Base-by-base conservation (phyloP, 2,113 vertebrate species). In the Symphodus melops region DNA sequence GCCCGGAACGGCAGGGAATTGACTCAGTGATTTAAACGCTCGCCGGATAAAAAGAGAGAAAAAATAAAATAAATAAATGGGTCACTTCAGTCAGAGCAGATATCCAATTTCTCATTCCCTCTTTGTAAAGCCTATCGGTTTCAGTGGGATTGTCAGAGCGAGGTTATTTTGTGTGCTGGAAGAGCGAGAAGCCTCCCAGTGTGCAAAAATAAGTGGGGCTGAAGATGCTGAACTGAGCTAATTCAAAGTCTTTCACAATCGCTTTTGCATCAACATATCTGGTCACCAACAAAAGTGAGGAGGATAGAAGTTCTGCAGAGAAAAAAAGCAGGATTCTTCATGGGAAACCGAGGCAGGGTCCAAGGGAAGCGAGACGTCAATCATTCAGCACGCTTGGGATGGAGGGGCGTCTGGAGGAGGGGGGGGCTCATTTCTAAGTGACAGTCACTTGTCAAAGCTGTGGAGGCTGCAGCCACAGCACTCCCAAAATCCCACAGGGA, bases 381-480 rank as follows among this genome's bases (percentile, higher is more conserved):
- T 89, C 75, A 81, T 16, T 2, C 52, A 42, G 42, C 12, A 13
- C 83, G 80, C 39, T 4, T 4, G 82, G 83, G 82, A 75, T 25
- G 44, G 42, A 55, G 51, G 44, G 20, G 42, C 52, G 23, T 39
- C 55, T 5, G 16, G 60, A 9, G 41, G 46, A 1, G 49, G 48
- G 46, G 19, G 46, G 33, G 65, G 33, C 13, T 49, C 66, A 49
- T 77, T 53, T 75, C 54, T 37, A 44, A 51, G 69, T 89, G 87
- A 81, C 86, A 86, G 90, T 36, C 51, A 63, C 87, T 83, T 80
- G 89, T 89, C 90, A 88, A 71, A 82, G 79, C 81, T 79, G 25
- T 28, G 69, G 73, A 70, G 20, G 81, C 68, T 84, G 72, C 77
- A 79, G 84, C 57, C 55, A 39, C 62, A 73, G 66, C 75, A 73